Conservation (phyloP, 1,140 invertebrate species). For the Tribolium madens region DNA sequence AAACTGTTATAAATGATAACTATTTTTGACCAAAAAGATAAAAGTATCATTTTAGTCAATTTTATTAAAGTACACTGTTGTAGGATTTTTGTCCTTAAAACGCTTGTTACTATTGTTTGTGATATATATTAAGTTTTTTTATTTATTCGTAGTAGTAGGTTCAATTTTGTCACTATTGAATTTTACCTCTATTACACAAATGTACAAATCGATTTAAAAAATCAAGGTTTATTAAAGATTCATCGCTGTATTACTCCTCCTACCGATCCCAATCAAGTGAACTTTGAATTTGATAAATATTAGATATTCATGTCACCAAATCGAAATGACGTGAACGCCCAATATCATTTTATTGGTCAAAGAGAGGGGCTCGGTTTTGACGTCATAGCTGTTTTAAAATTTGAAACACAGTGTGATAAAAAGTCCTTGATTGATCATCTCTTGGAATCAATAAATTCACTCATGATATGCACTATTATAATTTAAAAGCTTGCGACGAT, state of each 20-base stretch:
- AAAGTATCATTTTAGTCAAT: neutral
- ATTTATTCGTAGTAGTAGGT: slow-evolving; percentile 9
- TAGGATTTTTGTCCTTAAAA: slow-evolving; percentile 19
- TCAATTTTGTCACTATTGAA: slow-evolving; percentile 11
- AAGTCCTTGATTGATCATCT: no score
- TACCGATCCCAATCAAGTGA: neutral
- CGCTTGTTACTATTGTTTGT: slow-evolving; percentile 6
- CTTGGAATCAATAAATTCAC: neutral
- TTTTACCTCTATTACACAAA: slow-evolving; percentile 29
- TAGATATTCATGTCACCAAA: neutral
- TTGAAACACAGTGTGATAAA: no score
- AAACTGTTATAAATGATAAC: slow-evolving; percentile 11
- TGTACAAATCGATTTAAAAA: slow-evolving; percentile 15
- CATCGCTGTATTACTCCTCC: neutral
- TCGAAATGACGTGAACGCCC: no score
- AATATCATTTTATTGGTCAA: neutral
- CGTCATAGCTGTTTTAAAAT: neutral
- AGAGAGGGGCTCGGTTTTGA: neutral
- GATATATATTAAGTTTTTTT: neutral
- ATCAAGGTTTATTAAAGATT: slow-evolving; percentile 34
- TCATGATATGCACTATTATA: slow-evolving; percentile 17
- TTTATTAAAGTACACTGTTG: slow-evolving; percentile 16
- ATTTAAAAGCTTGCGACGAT: neutral
- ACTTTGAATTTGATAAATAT: neutral
- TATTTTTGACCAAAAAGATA: slow-evolving; percentile 22